Evolutionary conservation across 2,113 vertebrate genomes (phyloP).

Genomic region (Pitta sordida): DNA sequence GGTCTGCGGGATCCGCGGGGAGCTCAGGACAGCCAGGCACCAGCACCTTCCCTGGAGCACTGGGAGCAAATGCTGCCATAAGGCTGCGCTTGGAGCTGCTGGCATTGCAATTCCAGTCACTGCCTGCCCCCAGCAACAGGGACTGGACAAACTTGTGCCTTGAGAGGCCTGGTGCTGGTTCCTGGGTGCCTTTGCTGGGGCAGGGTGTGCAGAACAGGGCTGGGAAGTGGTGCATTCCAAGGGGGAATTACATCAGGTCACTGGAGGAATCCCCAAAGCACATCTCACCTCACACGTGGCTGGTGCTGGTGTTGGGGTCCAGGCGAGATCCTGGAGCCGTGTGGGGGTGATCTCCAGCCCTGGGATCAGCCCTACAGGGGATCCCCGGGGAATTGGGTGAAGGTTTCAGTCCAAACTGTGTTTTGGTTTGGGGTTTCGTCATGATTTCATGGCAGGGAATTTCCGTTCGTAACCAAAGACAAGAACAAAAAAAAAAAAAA

Average conservation of each 20-base stretch:
- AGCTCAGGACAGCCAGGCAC: background rate
- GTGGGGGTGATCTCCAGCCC: background rate
- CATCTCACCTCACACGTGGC: accelerated
- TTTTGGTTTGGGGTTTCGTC: conserved; percentile 60
- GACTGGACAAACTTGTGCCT: background rate
- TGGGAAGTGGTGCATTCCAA: background rate
- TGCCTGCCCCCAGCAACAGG: background rate
- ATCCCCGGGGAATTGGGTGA: background rate
- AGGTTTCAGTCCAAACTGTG: background rate
- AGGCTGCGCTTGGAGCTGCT: accelerated
- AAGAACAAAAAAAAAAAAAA: background rate
- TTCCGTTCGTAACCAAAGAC: conserved; percentile 51
- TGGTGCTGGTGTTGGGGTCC: accelerated
- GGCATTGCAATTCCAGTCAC: accelerated
- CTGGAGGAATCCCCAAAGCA: background rate
- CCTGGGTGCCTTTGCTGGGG: accelerated
- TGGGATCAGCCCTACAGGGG: background rate
- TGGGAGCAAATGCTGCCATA: background rate
- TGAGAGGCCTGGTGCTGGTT: accelerated
- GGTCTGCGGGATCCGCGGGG: background rate
- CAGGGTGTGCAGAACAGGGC: background rate
- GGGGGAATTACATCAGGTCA: accelerated
- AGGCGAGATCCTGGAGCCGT: accelerated
- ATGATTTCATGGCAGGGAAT: conserved; percentile 64
- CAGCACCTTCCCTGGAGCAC: background rate